A percentile compares a stretch with the other conserved stretches of the same genome.
These are phyloP conservation scores for Dynastes tityus DNA, from an alignment of 2,888 invertebrate genomes.

Conservation along the genomic window DNA sequence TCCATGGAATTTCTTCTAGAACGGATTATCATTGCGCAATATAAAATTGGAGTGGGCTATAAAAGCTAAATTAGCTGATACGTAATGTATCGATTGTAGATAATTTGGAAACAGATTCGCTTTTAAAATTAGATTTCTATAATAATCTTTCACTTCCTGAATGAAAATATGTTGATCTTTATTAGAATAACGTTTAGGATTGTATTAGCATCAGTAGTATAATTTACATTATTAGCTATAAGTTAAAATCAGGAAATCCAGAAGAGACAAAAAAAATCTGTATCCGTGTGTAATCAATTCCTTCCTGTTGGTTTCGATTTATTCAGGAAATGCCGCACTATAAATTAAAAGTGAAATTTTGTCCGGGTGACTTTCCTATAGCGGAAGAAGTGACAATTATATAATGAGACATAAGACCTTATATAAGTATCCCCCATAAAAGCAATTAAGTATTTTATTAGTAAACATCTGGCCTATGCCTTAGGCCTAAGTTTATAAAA, in stretches of 20 bases:
- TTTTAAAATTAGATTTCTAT: too few species aligned
- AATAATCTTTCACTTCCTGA: neutral
- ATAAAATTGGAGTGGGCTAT: neutral
- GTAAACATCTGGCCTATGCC: constrained; percentile 13
- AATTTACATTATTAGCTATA: neutral
- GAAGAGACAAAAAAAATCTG: neutral
- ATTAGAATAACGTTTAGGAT: neutral
- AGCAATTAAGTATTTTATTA: neutral
- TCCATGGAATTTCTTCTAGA: constrained; percentile 11
- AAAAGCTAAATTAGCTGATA: neutral
- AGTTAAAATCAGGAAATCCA: too few species aligned
- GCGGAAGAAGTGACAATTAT: constrained; percentile 18
- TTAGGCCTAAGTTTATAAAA: neutral
- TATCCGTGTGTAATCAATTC: constrained; percentile 8
- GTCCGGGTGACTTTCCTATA: neutral
- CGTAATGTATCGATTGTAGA: too few species aligned
- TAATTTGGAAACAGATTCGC: too few species aligned
- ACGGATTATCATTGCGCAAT: neutral
- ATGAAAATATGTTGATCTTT: neutral
- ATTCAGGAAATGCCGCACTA: neutral
- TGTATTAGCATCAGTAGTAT: neutral
- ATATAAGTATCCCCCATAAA: constrained; percentile 7
- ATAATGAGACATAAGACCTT: neutral
- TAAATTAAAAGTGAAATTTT: constrained; percentile 36
- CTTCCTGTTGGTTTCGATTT: neutral